These are phyloP conservation scores for Melanotaenia parkinsoni DNA, from an alignment of 2,797 vertebrate species.

Conservation along the genomic window DNA sequence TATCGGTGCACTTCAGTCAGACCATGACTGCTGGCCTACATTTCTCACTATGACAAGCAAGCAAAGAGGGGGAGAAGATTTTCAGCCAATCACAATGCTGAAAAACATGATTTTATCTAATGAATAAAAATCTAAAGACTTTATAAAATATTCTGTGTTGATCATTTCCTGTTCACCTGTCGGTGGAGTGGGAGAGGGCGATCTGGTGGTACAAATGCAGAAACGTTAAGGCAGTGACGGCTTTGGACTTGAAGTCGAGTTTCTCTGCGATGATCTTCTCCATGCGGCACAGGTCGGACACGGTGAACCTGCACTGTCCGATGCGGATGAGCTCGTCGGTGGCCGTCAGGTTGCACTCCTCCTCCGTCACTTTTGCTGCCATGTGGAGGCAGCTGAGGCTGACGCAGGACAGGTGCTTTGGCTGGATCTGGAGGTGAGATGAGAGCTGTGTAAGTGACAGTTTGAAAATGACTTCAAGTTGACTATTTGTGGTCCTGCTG, in stretches of 20 bases:
- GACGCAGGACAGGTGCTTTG: slow-evolving; percentile 96
- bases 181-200: slow-evolving; percentile 86
- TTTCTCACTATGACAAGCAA: not conserved
- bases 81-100: not conserved
- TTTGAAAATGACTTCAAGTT: not conserved
- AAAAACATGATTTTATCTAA: not conserved
- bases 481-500: not conserved
- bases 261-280: slow-evolving; percentile 96
- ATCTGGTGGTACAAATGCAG: slow-evolving; percentile 95
- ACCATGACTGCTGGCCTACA: slow-evolving; percentile 26
- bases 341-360: slow-evolving; percentile 89
- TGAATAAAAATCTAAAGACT: too few relatives aligned
- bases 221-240: slow-evolving; percentile 98
- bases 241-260: slow-evolving; percentile 93
- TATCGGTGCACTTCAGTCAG: slow-evolving; percentile 43
- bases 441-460: not conserved
- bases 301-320: slow-evolving; percentile 95
- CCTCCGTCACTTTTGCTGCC: slow-evolving; percentile 89
- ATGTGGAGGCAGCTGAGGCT: slow-evolving; percentile 94
- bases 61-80: not conserved
- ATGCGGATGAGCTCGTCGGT: slow-evolving; percentile 94
- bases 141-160: not conserved
- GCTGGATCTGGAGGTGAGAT: slow-evolving; percentile 86
- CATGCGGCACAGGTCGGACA: slow-evolving; percentile 94
- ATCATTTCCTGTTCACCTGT: slow-evolving; percentile 83